Percentiles rank a stretch among this genome's conserved stretches.
Evolutionary conservation across 2,888 invertebrate species (phyloP).

Genomic region (Orthosia gracilis): DNA sequence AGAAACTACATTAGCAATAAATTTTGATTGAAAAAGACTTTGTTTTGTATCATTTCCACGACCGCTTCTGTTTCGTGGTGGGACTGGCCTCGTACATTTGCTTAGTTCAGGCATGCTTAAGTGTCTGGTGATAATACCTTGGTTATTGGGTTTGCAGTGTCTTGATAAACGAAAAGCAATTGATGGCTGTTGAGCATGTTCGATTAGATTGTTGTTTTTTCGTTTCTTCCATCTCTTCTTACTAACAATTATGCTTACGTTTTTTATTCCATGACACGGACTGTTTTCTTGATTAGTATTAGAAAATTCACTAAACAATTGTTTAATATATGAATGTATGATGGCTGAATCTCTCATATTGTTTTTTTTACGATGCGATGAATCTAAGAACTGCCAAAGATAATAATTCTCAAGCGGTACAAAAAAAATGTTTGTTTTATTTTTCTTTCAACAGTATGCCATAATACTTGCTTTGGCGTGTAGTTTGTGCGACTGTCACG

Average conservation of each 20-base stretch:
- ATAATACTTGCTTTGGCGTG: slow-evolving; percentile 7
- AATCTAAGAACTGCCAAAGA: neutral
- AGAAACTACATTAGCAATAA: slow-evolving; percentile 48
- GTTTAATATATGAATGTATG: slow-evolving; percentile 10
- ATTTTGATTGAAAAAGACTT: slow-evolving; percentile 40
- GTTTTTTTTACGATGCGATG: neutral
- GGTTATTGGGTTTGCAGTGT: neutral
- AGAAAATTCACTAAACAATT: slow-evolving; percentile 7
- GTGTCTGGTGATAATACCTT: neutral
- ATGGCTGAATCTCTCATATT: slow-evolving; percentile 37
- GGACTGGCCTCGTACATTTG: slow-evolving; percentile 9
- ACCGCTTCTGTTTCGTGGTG: neutral
- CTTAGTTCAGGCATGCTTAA: slow-evolving; percentile 50
- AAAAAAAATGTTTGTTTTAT: neutral
- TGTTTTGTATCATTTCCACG: slow-evolving; percentile 6
- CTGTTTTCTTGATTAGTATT: slow-evolving; percentile 7
- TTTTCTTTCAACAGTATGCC: slow-evolving; percentile 14
- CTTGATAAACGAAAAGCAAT: slow-evolving; percentile 31
- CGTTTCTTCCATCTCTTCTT: slow-evolving; percentile 38
- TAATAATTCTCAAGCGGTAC: no score
- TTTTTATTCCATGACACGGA: slow-evolving; percentile 30
- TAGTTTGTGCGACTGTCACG: neutral
- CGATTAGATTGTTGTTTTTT: slow-evolving; percentile 17
- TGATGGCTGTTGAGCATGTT: slow-evolving; percentile 28
- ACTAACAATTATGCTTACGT: slow-evolving; percentile 35